These are phyloP conservation scores for Eupithecia subumbrata DNA, from an alignment of 2,888 invertebrate species.

Conservation along the genomic window DNA sequence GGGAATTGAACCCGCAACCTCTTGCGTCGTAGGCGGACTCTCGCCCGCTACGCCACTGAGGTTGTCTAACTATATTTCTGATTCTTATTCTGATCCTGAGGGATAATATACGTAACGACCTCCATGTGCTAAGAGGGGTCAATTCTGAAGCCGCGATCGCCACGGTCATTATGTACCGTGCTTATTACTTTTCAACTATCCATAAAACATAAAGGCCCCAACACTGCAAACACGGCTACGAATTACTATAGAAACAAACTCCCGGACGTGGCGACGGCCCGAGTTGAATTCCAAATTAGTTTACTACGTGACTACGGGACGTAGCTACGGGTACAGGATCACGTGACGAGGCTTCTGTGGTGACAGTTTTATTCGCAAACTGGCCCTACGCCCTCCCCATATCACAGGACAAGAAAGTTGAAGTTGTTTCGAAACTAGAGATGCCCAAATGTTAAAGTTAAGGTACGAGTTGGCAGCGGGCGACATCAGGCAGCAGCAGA, in stretches of 20 bases:
- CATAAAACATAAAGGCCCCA: slow-evolving; percentile 38
- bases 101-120: no score
- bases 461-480: no score
- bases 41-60: no score
- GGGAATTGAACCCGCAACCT: no score
- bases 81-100: no score
- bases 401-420: slow-evolving; percentile 11
- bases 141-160: no score
- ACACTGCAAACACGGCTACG: slow-evolving; percentile 52
- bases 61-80: no score
- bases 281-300: slow-evolving; percentile 73
- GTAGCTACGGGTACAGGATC: slow-evolving; percentile 17
- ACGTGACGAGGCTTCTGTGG: slow-evolving; percentile 55
- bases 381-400: slow-evolving; percentile 61
- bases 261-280: slow-evolving; percentile 53
- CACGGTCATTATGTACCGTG: no score
- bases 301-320: slow-evolving; percentile 59
- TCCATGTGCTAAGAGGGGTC: no score
- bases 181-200: neutral
- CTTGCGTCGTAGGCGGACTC: no score
- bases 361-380: slow-evolving; percentile 69
- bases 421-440: neutral
- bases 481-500: no score
- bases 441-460: neutral
- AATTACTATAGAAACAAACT: slow-evolving; percentile 70